Base-by-base conservation (phyloP, 2,113 vertebrate genomes). In the Choloepus hoffmanni region DNA sequence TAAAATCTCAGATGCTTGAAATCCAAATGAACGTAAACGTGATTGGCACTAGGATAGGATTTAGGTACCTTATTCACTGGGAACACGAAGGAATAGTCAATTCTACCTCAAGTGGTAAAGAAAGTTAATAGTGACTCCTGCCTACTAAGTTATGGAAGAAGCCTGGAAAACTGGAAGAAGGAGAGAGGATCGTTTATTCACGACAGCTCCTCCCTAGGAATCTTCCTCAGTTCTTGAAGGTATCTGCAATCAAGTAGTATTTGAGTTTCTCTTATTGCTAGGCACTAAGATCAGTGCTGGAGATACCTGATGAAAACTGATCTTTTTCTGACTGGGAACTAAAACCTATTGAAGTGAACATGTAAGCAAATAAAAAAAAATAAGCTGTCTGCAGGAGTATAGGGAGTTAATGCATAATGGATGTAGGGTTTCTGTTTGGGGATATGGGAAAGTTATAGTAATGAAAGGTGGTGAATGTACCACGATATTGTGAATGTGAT, bases 281-380 rank as follows among this genome's bases (percentile, higher is more conserved):
- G 19, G 40, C n/a, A 77, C 36, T 14, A 30, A 48, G 24, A 8
- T 94, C 72, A 93, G 13, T 70, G 55, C 72, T 87, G n/a, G 55
- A 92, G 19, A 88, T 85, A 67, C 3, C 30, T 72, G 15, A 40
- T 67, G 62, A 95, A 93, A 96, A 95, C 21, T 82, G 5, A 43
- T n/a, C 70, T 92, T 94, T 87, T 87, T 90, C 36, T 15, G 24
- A 5, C 4, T 2, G 30, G 24, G 7, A 60, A 76, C 24, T 40
- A 74, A 94, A 74, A 92, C 9, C 40, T 87, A n/a, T 19, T 85
- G 45, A 72, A 94, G 55, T 72, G 87, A 55, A 77, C 62, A 92
- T 30, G 3, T 14, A 33, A 70, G 19, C 53, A 94, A 77, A 40
- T 85, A 82, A 40, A 92, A 4, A 96, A 96, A 83, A 55, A 55